Evolutionary conservation across 2,888 invertebrate genomes (phyloP), one percentile per base, ranked within the genome.

Genomic region (Drosophila austrosaltans): DNA sequence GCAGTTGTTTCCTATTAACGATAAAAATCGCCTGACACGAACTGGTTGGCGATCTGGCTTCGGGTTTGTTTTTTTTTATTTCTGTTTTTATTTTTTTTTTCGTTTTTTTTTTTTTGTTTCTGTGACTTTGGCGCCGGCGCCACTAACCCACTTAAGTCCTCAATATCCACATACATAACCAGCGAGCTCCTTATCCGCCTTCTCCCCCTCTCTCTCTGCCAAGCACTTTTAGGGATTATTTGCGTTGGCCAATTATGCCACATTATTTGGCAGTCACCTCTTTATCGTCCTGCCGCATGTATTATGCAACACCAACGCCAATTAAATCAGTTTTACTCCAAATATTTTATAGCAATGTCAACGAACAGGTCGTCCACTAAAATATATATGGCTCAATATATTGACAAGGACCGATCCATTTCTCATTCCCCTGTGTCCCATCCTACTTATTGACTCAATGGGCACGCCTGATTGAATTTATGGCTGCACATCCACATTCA

Each of bases 1-100:
- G 84, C 80, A 85, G 88, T 86, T 87, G 88, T 85, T 85, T 85
- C 88, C 85, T 85, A 85, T 85, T 87, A 81, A 82, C 88, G 85
- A 85, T 85, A 85, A 85, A 75, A 86, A 85, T 85, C 85, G 83
- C 86, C 87, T 86, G 88, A 85, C 85, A 85, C 85, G 88, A 85
- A 85, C 85, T 85, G 85, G 86, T 81, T 81, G 79, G 63, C 78
- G 87, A 86, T 81, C 81, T 86, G 79, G 84, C 84, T 87, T 79
- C 81, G 79, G 66, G 53, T 71, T 62, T 58, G 60, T 66, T 64
- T 60, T 65, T 72, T 70, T 70, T 63, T 59, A 64, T 65, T 62
- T 36, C 7, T 32, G 32, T 36, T 56, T 54, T 36, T 62, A 16
- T 20, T 56, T 62, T 60, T 56, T 40, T 40, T 53, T 78, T 58